A percentile compares a stretch with the other conserved stretches of the same genome.
phyloP scores from a whole-genome alignment of 2,113 vertebrate species.

The Istiophorus platypterus region DNA sequence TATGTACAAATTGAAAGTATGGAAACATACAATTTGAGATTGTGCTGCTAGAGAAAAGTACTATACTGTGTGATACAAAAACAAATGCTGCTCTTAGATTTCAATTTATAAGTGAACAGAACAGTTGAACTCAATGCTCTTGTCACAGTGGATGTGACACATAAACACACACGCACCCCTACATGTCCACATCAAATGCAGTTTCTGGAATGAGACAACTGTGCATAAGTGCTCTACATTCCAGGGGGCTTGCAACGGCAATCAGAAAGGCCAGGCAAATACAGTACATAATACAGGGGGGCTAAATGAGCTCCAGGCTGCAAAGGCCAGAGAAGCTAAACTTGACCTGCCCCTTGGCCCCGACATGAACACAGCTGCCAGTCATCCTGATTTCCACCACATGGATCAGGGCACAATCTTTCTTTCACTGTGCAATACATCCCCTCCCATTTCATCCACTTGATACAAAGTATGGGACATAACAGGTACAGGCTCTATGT shows the following conservation, averaged over 20 bases:
- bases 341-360: conserved; percentile 57
- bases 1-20: not conserved
- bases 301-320: conserved; percentile 54
- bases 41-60: not conserved
- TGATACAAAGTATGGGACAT: not conserved
- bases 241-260: conserved; percentile 76
- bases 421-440: not conserved
- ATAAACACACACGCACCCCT: conserved; percentile 13
- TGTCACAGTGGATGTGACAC: conserved; percentile 37
- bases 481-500: not conserved
- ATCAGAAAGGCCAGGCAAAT: conserved; percentile 80
- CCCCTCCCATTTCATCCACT: not conserved
- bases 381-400: conserved; percentile 32
- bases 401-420: conserved; percentile 7
- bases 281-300: conserved; percentile 62
- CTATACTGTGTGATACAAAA: conserved; percentile 5
- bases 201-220: conserved; percentile 83
- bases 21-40: not conserved
- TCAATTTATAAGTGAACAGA: not conserved
- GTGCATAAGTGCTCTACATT: conserved; percentile 78
- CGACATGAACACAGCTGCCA: conserved; percentile 41
- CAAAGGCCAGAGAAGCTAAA: conserved; percentile 58
- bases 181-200: conserved; percentile 71
- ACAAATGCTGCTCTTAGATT: conserved; percentile 6
- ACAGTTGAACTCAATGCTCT: conserved; percentile 42